phyloP scores from a whole-genome alignment of 1,140 invertebrate genomes.

The Marisa cornuarietis region DNA sequence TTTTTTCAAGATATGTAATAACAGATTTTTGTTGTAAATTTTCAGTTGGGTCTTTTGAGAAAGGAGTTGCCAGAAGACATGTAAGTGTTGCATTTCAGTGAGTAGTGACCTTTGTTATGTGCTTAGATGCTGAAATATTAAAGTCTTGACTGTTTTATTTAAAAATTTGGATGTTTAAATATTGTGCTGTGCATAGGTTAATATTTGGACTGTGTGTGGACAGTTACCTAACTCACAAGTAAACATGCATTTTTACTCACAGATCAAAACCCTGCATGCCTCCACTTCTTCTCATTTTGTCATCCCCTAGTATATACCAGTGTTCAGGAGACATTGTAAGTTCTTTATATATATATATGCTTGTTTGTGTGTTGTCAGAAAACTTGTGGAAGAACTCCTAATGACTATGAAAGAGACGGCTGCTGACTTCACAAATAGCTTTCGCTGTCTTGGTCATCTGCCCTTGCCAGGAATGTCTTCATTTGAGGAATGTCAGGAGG shows the following conservation, averaged over 20 bases:
- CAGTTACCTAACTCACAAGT: neutral
- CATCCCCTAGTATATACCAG: neutral
- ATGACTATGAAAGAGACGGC: slow-evolving; percentile 73
- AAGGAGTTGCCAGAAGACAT: slow-evolving; percentile 50
- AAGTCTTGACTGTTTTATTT: neutral
- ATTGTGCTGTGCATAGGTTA: too few species aligned
- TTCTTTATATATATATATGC: too few species aligned
- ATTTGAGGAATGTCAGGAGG: slow-evolving; percentile 35
- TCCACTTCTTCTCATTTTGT: neutral
- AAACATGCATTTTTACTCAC: neutral
- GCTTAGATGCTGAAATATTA: too few species aligned
- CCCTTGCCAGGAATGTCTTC: slow-evolving; percentile 47
- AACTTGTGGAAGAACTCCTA: slow-evolving; percentile 70
- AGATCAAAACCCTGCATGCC: neutral
- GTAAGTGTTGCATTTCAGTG: slow-evolving; percentile 30
- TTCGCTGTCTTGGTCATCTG: slow-evolving; percentile 71
- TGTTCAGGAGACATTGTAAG: too few species aligned
- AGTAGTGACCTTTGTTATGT: too few species aligned
- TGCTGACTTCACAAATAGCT: slow-evolving; percentile 75
- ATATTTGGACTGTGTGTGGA: neutral
- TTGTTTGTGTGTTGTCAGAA: slow-evolving; percentile 23
- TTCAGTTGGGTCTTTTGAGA: slow-evolving; percentile 56
- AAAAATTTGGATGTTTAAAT: too few species aligned
- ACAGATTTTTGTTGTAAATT: slow-evolving; percentile 12
- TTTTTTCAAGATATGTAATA: neutral